Percentiles rank a stretch among this genome's conserved stretches.
These are phyloP conservation scores for Lithophane leautieri DNA, from an alignment of 2,888 invertebrate genomes.

Conservation along the genomic window DNA sequence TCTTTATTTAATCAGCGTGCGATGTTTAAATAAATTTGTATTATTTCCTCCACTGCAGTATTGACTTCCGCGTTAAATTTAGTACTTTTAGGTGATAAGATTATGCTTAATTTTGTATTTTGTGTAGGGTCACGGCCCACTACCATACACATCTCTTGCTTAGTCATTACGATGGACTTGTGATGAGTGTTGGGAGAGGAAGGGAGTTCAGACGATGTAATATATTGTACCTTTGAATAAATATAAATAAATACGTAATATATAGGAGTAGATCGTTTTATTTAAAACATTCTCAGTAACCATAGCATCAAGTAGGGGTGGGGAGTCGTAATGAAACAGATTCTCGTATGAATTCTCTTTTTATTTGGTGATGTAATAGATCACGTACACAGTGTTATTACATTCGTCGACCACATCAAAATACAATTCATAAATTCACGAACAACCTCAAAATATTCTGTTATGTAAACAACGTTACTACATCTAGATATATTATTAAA, in stretches of 20 bases:
- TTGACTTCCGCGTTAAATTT: conserved; percentile 87
- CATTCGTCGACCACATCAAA: conserved; percentile 86
- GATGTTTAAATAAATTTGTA: conserved; percentile 81
- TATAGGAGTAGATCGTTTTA: conserved; percentile 83
- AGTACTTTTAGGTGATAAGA: conserved; percentile 84
- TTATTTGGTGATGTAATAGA: conserved; percentile 86
- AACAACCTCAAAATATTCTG: conserved; percentile 88
- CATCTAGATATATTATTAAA: conserved; percentile 86
- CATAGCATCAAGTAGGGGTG: background rate
- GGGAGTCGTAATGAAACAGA: conserved; percentile 60
- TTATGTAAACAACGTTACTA: conserved; percentile 88
- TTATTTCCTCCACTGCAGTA: conserved; percentile 87
- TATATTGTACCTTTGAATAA: conserved; percentile 90
- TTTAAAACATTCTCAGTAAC: conserved; percentile 58
- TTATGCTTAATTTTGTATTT: conserved; percentile 89
- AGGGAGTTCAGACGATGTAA: conserved; percentile 88
- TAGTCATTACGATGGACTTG: conserved; percentile 86
- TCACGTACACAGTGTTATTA: conserved; percentile 86
- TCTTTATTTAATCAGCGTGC: conserved; percentile 84
- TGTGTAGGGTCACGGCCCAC: conserved; percentile 83
- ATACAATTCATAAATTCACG: conserved; percentile 87
- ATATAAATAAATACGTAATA: conserved; percentile 90
- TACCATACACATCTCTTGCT: conserved; percentile 87
- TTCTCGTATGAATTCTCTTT: conserved; percentile 79
- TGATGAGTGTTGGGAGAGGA: conserved; percentile 85